Base-by-base conservation (phyloP, 2,113 vertebrate species). In the Turdus rufiventris region DNA sequence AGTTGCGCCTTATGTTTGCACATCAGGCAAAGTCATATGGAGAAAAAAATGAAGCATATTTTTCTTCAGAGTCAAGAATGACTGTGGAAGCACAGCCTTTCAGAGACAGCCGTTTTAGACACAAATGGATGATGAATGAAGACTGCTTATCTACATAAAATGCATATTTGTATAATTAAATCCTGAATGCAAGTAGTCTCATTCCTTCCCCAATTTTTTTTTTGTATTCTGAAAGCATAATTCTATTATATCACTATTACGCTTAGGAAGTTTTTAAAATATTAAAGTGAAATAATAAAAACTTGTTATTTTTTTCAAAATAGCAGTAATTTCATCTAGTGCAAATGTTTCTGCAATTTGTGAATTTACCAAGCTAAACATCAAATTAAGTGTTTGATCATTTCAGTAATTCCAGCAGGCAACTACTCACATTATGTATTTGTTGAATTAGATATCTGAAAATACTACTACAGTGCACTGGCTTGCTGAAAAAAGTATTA, bases 1-100 rank as follows among this genome's bases (percentile, higher is more conserved):
- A 96, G 90, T 83, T 80, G 61, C 6, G 58, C 93, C 96, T 96
- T 96, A 85, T 67, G 77, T 94, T 96, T 96, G 67, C 70, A 76
- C 83, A 92, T 85, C 94, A 96, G 92, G 93, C 84, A 93, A 89
- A 91, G 76, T 89, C 88, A 81, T 92, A 83, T 18, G 71, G 77
- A 70, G 89, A 82, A 94, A 88, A 83, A 34, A 83, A 33, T 34
- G n/a, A 90, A 92, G 48, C 85, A 68, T 91, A 88, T 91, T 95
- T 96, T 87, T 91, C 65, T 63, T 93, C 63, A 65, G 58, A 90
- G n/a, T 63, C 62, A 68, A 79, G 43, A 91, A 53, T 83, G 24
- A 57, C 36, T 95, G 40, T 84, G 75, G 62, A 68, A 92, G 81
- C 58, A 50, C 36, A 85, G 67, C 29, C 17, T 86, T 80, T 73